Evolutionary conservation across 1,140 invertebrate genomes (phyloP), one percentile per base, ranked within the genome.

Genomic region (Philotrypesis tridentata): DNA sequence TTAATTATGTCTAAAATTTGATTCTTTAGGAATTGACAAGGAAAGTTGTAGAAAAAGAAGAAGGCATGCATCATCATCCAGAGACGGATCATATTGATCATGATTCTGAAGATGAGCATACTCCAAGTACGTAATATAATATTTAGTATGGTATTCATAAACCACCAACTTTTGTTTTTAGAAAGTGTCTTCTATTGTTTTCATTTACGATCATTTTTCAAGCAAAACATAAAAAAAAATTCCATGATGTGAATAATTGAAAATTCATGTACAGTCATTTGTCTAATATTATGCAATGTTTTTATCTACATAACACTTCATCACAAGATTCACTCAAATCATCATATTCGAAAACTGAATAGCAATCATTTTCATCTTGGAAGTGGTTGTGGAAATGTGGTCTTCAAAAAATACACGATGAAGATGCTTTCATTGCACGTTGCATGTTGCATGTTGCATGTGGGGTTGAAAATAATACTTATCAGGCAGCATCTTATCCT

Each of bases 41-140:
- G 83, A 95, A 94, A 90, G 93, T 94, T 65, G 92, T 95, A 11
- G 93, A 95, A 83, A 93, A 93, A 85, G 94, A 94, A 83, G 93
- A 94, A 85, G 91, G 91, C 21, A 87, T 88, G 73, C 92, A 93
- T 21, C 88, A 91, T 84, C 87, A 91, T 85, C 92, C 92, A 43
- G 92, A 93, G 40, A 82, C 88, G 4, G 92, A 93, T 83, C 90
- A 92, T 68, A 86, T 88, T 37, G 92, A 92, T 60, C 91, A 91
- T 76, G 92, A 92, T 85, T 91, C 91, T 25, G 89, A 92, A 83
- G 92, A 92, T 78, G 90, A 91, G 82, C 89, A 90, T 79, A 88
- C 88, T 80, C 89, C 89, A 84, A 92, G 89, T 92, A 89, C 80
- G 85, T 85, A 37, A 33, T 37, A 14, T 63, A 6, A 21, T 17